These are phyloP conservation scores for Sturnira hondurensis DNA, from an alignment of 2,113 vertebrate species.

Conservation along the genomic window DNA sequence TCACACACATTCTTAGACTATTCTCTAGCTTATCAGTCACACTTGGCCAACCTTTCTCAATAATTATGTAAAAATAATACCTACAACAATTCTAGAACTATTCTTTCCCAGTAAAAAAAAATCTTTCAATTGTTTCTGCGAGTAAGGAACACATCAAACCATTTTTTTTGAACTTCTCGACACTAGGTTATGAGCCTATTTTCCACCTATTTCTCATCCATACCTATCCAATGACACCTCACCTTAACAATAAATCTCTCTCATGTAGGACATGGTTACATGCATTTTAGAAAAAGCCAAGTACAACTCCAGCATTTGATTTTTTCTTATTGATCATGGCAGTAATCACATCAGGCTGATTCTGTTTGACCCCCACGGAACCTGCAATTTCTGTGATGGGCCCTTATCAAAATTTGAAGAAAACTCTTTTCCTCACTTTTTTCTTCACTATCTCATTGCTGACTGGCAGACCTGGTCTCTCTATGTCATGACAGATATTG, in stretches of 20 bases:
- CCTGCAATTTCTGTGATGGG: neutral
- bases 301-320: neutral
- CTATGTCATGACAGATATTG: neutral
- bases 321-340: conserved; percentile 18
- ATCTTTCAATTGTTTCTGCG: neutral
- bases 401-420: neutral
- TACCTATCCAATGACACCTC: neutral
- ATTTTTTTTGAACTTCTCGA: neutral
- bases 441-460: neutral
- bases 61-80: neutral
- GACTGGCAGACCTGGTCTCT: neutral
- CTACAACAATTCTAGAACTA: neutral
- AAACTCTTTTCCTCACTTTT: neutral
- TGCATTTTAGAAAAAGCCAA: conserved; percentile 17
- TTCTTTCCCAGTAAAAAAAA: neutral
- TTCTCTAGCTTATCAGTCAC: neutral
- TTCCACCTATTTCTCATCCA: neutral
- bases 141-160: neutral
- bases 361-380: neutral
- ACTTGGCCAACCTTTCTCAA: neutral
- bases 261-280: conserved; percentile 14
- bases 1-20: neutral
- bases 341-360: neutral
- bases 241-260: conserved; percentile 14
- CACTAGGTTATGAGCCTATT: neutral